Base-by-base conservation (phyloP, 2,113 vertebrate species). In the Porphyrio hochstetteri region DNA sequence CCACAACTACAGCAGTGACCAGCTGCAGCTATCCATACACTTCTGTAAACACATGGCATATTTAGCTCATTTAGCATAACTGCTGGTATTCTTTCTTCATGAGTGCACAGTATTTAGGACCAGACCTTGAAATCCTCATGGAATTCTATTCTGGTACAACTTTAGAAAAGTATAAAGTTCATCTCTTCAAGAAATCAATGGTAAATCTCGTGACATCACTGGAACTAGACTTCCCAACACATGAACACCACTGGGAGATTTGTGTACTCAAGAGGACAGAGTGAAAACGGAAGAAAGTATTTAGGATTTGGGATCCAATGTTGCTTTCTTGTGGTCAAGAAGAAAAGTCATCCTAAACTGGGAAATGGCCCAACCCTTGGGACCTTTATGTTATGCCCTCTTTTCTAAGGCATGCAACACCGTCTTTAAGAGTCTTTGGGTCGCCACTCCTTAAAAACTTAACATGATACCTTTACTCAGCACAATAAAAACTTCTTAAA, bases 381-480 rank as follows among this genome's bases (percentile, higher is more conserved):
- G 76, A 81, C 56, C 42, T 75, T 74, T 93, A 46, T 75, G 77
- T 38, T 93, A 88, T 33, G 48, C 13, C 15, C 50, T 63, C 36
- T 86, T 86, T 92, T 70, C 50, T 90, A 94, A 31, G 91, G 38
- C 72, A 90, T 78, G 68, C 69, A 93, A 67, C 64, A 79, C 84
- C n/a, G 42, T 71, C 81, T 87, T 80, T 91, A 50, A 93, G 42
- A 33, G 44, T 76, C 72, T 81, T 86, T 90, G 36, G 36, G 42
- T 89, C 72, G 91, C 48, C 57, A 86, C 16, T 79, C 69, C 80
- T 86, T 95, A 71, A 91, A 92, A 95, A 79, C 61, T 89, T 84
- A 63, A 86, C 88, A 81, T 31, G 7, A 20, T 72, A 83, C 52
- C 76, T 64, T 64, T 56, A 71, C 24, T 91, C 46, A 88, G 64